Percentiles rank a stretch among this genome's conserved stretches.
phyloP scores from a whole-genome alignment of 2,888 invertebrate genomes.

The Chrysolina oricalcia region DNA sequence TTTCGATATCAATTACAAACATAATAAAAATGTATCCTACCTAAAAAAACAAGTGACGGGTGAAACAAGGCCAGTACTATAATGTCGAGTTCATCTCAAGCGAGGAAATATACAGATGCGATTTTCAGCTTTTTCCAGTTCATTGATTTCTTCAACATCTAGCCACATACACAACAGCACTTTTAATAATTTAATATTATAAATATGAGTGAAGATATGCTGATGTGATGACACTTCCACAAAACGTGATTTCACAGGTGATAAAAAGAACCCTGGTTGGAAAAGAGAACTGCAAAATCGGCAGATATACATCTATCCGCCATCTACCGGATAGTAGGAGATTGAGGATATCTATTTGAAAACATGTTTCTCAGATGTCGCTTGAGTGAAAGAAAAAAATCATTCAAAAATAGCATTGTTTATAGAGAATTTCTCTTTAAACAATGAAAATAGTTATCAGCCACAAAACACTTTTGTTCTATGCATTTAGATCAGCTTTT shows the following conservation, averaged over 20 bases:
- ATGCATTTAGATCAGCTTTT: no score
- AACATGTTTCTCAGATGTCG: not conserved
- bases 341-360: not conserved
- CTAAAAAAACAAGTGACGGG: slow-evolving; percentile 38
- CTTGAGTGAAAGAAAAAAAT: not conserved
- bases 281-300: slow-evolving; percentile 1
- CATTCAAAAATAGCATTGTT: no score
- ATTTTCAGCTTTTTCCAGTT: slow-evolving; percentile 19
- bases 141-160: slow-evolving; percentile 18
- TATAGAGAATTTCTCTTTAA: no score
- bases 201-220: not conserved
- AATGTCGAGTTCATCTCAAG: slow-evolving; percentile 31
- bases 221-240: slow-evolving; percentile 16
- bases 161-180: slow-evolving; percentile 23
- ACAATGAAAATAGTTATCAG: no score
- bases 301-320: not conserved
- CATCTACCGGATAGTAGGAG: not conserved
- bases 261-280: not conserved
- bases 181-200: no score
- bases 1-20: slow-evolving; percentile 1
- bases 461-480: no score
- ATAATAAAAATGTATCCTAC: slow-evolving; percentile 34
- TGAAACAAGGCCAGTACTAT: slow-evolving; percentile 29
- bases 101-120: not conserved
- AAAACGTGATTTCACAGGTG: slow-evolving; percentile 27